Conservation (phyloP, 2,888 invertebrate species). For the Diaperis boleti region DNA sequence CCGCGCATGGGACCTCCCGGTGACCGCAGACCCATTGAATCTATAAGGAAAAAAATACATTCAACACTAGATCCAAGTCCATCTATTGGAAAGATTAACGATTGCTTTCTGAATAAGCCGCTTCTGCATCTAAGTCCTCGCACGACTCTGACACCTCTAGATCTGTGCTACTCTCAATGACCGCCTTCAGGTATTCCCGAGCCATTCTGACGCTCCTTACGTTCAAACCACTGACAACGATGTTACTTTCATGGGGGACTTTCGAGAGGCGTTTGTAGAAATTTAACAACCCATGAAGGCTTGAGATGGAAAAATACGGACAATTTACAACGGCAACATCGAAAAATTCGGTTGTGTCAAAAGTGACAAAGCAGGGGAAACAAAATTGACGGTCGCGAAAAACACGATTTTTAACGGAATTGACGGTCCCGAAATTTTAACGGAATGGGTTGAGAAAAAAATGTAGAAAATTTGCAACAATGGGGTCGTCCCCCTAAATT, state of each 20-base stretch:
- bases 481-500: too few species aligned
- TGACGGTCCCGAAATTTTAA: too few species aligned
- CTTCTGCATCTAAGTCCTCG: conserved; percentile 21
- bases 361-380: conserved; percentile 17
- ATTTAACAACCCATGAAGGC: conserved; percentile 23
- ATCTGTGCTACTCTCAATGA: conserved; percentile 56
- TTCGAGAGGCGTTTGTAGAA: conserved; percentile 14
- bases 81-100: conserved; percentile 15
- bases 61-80: neutral
- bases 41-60: conserved; percentile 46
- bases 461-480: too few species aligned
- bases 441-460: too few species aligned
- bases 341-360: conserved; percentile 33
- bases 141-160: conserved; percentile 9
- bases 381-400: neutral
- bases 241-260: conserved; percentile 10
- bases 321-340: conserved; percentile 36
- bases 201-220: conserved; percentile 48
- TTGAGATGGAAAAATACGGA: conserved; percentile 29
- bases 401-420: conserved; percentile 6
- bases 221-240: conserved; percentile 1
- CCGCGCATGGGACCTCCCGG: conserved; percentile 58
- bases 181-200: conserved; percentile 58
- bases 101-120: conserved; percentile 16
- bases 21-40: conserved; percentile 58